phyloP scores from a whole-genome alignment of 2,888 invertebrate genomes.

The Meiosimyza decipiens region DNA sequence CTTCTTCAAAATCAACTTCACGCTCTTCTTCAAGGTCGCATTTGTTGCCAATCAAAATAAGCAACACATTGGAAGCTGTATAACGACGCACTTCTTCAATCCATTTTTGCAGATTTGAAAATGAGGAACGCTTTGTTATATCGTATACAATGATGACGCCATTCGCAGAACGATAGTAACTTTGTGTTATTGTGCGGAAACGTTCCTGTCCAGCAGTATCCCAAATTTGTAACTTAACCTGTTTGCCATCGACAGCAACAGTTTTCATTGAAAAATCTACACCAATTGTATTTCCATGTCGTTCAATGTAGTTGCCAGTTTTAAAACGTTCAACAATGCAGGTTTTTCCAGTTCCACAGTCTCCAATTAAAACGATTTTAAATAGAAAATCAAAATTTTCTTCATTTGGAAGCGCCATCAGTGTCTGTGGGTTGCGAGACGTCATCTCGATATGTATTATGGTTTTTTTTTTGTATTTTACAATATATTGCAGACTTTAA shows the following conservation, averaged over 20 bases:
- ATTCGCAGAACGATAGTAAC: slow-evolving; percentile 96
- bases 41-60: slow-evolving; percentile 93
- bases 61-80: slow-evolving; percentile 90
- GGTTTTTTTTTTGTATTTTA: slow-evolving; percentile 49
- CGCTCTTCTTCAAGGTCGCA: slow-evolving; percentile 84
- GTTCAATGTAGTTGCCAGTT: slow-evolving; percentile 94
- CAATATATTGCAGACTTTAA: neutral
- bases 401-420: slow-evolving; percentile 79
- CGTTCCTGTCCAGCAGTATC: slow-evolving; percentile 97
- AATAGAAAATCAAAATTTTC: slow-evolving; percentile 93
- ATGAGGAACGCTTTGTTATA: slow-evolving; percentile 92
- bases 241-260: slow-evolving; percentile 90
- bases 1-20: slow-evolving; percentile 88
- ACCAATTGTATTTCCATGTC: slow-evolving; percentile 96
- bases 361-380: slow-evolving; percentile 92
- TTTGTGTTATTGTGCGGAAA: slow-evolving; percentile 96
- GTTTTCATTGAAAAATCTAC: slow-evolving; percentile 99
- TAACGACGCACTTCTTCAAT: slow-evolving; percentile 95
- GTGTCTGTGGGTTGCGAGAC: slow-evolving; percentile 79
- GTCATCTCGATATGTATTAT: slow-evolving; percentile 69
- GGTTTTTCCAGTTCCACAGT: slow-evolving; percentile 91
- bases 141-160: slow-evolving; percentile 97
- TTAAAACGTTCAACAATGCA: slow-evolving; percentile 96
- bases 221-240: slow-evolving; percentile 94
- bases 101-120: slow-evolving; percentile 93